Evolutionary conservation across 1,140 invertebrate genomes (phyloP).

Genomic region (Temnothorax nylanderi): DNA sequence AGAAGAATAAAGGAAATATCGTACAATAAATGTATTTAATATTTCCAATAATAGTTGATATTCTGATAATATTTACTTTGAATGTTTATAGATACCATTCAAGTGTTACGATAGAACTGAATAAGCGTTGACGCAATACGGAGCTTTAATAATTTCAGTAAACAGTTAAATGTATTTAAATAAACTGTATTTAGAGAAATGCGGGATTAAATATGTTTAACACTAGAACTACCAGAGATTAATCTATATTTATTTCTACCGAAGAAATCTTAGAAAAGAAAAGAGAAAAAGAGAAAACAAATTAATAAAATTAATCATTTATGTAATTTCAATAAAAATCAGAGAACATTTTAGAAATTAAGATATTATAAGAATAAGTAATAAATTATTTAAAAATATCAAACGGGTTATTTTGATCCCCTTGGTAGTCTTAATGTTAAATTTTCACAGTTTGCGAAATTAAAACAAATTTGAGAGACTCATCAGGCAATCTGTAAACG

Average conservation of each 20-base stretch:
- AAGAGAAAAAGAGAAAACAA: too few relatives aligned
- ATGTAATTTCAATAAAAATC: too few relatives aligned
- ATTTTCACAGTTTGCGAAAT: not conserved
- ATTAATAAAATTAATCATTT: too few relatives aligned
- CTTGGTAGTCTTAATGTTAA: too few relatives aligned
- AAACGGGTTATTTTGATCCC: too few relatives aligned
- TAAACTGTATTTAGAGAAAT: not conserved
- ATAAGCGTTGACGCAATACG: not conserved
- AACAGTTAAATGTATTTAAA: not conserved
- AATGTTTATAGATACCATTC: not conserved
- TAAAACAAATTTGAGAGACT: not conserved
- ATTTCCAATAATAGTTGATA: not conserved
- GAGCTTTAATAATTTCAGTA: not conserved
- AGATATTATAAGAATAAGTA: too few relatives aligned
- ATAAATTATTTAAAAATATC: too few relatives aligned
- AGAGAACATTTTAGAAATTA: too few relatives aligned
- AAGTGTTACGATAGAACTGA: not conserved
- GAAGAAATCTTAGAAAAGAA: too few relatives aligned
- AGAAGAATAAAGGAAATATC: not conserved
- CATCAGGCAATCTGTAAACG: not conserved
- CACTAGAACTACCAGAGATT: too few relatives aligned
- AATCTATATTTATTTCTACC: too few relatives aligned
- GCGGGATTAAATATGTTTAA: not conserved
- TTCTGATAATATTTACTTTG: too few relatives aligned
- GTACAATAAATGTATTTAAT: not conserved